Percentiles rank a stretch among this genome's conserved stretches.
These are phyloP conservation scores for Pseudoatta argentina DNA, from an alignment of 1,140 invertebrate species.

Conservation along the genomic window DNA sequence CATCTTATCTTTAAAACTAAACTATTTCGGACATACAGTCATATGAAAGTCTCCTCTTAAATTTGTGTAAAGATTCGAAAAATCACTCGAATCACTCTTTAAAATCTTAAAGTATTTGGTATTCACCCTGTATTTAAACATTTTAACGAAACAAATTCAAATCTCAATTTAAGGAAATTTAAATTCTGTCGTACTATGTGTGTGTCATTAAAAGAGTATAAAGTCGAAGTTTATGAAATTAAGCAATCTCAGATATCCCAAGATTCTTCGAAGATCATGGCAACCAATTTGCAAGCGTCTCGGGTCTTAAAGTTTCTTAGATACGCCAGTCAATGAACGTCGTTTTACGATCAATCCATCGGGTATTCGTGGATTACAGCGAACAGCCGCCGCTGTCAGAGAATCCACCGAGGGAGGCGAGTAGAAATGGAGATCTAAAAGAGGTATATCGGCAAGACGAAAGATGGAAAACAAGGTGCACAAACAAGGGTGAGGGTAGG, in stretches of 20 bases:
- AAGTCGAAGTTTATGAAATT: not conserved
- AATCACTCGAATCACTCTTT: too few relatives aligned
- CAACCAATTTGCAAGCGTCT: constrained; percentile 44
- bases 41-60: too few relatives aligned
- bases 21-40: too few relatives aligned
- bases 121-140: not conserved
- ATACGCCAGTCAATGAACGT: constrained; percentile 67
- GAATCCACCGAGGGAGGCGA: constrained; percentile 36
- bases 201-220: not conserved
- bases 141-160: not conserved
- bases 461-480: constrained; percentile 32
- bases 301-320: constrained; percentile 20
- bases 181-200: not conserved
- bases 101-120: too few relatives aligned
- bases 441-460: constrained; percentile 20
- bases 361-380: constrained; percentile 68
- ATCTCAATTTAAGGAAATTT: not conserved
- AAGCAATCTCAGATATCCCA: not conserved
- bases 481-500: not conserved
- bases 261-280: not conserved
- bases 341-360: constrained; percentile 74
- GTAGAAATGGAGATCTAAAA: constrained; percentile 29
- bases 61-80: too few relatives aligned
- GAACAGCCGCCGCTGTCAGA: not conserved
- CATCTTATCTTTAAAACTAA: too few relatives aligned